phyloP scores from a whole-genome alignment of 2,888 invertebrate genomes.

The Eristalinus sepulchralis region DNA sequence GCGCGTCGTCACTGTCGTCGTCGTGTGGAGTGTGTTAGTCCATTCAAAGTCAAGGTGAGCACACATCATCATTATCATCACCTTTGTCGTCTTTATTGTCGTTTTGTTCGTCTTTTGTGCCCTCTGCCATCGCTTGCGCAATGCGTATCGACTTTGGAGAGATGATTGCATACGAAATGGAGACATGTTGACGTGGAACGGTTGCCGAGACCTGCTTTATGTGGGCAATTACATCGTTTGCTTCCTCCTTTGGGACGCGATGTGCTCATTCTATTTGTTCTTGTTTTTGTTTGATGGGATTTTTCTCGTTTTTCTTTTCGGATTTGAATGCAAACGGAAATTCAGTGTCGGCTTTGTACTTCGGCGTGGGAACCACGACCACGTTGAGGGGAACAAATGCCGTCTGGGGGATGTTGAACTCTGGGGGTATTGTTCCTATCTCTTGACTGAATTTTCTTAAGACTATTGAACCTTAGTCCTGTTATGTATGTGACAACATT shows the following conservation, averaged over 20 bases:
- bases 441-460: too few relatives aligned
- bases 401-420: too few relatives aligned
- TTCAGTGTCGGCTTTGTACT: slow-evolving; percentile 4
- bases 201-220: slow-evolving; percentile 29
- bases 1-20: slow-evolving; percentile 3
- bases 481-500: too few relatives aligned
- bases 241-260: slow-evolving; percentile 12
- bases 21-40: slow-evolving; percentile 33
- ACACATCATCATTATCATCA: slow-evolving; percentile 44
- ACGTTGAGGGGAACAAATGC: too few relatives aligned
- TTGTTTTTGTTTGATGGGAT: slow-evolving; percentile 23
- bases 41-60: slow-evolving; percentile 67
- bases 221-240: slow-evolving; percentile 52
- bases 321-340: slow-evolving; percentile 49
- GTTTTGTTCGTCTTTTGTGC: slow-evolving; percentile 9
- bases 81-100: slow-evolving; percentile 19
- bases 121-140: neutral
- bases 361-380: slow-evolving; percentile 2
- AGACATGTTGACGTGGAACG: slow-evolving; percentile 22
- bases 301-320: slow-evolving; percentile 17
- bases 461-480: too few relatives aligned
- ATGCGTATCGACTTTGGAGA: slow-evolving; percentile 35
- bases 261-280: slow-evolving; percentile 10
- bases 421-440: too few relatives aligned
- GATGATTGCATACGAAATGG: slow-evolving; percentile 20